Conservation (phyloP, 2,113 vertebrate species). For the Heterotilapia buettikoferi region DNA sequence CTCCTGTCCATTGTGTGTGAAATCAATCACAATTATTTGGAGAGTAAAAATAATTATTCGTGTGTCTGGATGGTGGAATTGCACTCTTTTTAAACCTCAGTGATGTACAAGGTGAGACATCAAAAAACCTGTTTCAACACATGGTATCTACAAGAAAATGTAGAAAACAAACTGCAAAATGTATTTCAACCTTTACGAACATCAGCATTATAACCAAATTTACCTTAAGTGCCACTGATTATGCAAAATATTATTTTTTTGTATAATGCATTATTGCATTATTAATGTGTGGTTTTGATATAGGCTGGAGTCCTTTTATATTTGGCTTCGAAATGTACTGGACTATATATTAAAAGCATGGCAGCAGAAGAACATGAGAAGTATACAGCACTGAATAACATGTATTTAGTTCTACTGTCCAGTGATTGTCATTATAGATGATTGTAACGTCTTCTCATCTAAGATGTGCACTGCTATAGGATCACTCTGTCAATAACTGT, state of each 20-base stretch:
- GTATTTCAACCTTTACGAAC: neutral
- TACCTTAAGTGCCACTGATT: neutral
- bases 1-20: neutral
- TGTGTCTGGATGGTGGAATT: neutral
- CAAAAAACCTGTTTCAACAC: neutral
- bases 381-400: neutral
- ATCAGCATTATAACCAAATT: neutral
- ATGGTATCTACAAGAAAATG: neutral
- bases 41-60: neutral
- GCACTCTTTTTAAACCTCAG: neutral
- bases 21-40: neutral
- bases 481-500: neutral
- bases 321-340: neutral
- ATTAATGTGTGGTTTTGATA: neutral
- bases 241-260: neutral
- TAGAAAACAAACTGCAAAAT: neutral
- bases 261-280: neutral
- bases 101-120: neutral
- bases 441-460: neutral
- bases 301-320: neutral
- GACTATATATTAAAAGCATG: neutral
- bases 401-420: neutral
- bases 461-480: neutral
- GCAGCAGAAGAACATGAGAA: neutral
- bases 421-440: neutral